These are phyloP conservation scores for Drosophila kepulauana DNA, from an alignment of 1,140 invertebrate genomes.

Conservation along the genomic window DNA sequence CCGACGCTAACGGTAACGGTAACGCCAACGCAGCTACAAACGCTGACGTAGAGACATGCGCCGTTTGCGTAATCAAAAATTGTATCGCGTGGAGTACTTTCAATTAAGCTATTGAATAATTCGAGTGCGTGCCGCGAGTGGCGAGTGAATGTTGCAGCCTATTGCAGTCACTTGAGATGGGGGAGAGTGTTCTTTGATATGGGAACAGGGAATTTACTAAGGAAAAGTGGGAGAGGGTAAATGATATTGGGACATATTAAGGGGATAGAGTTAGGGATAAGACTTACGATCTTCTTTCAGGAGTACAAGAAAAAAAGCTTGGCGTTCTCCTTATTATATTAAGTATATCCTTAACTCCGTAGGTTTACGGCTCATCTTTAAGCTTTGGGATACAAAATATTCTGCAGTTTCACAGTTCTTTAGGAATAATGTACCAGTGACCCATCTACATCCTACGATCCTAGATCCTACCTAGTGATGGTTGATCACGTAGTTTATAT, in stretches of 20 bases:
- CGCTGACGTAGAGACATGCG: slow-evolving; percentile 55
- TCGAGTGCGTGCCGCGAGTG: slow-evolving; percentile 65
- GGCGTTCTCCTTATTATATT: too few species aligned
- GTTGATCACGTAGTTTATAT: too few species aligned
- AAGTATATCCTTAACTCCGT: too few species aligned
- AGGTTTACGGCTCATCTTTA: too few species aligned
- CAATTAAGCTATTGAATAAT: slow-evolving; percentile 83
- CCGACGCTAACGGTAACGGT: slow-evolving; percentile 18
- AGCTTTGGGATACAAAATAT: too few species aligned
- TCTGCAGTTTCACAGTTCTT: too few species aligned
- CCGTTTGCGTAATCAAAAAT: slow-evolving; percentile 79
- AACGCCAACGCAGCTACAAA: slow-evolving; percentile 26
- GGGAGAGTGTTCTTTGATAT: slow-evolving; percentile 50
- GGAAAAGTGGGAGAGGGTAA: background rate
- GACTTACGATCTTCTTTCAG: too few species aligned
- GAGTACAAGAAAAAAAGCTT: too few species aligned
- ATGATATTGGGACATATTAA: background rate
- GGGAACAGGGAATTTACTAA: background rate
- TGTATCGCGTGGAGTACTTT: slow-evolving; percentile 81
- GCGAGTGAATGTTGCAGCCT: slow-evolving; percentile 61
- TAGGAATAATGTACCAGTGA: too few species aligned
- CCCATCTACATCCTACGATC: too few species aligned
- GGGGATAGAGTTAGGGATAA: background rate
- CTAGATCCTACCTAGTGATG: too few species aligned
- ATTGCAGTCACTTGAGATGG: slow-evolving; percentile 4